A percentile compares a stretch with the other conserved stretches of the same genome.
Evolutionary conservation across 2,113 vertebrate genomes (phyloP).

Genomic region (Lycaon pictus): DNA sequence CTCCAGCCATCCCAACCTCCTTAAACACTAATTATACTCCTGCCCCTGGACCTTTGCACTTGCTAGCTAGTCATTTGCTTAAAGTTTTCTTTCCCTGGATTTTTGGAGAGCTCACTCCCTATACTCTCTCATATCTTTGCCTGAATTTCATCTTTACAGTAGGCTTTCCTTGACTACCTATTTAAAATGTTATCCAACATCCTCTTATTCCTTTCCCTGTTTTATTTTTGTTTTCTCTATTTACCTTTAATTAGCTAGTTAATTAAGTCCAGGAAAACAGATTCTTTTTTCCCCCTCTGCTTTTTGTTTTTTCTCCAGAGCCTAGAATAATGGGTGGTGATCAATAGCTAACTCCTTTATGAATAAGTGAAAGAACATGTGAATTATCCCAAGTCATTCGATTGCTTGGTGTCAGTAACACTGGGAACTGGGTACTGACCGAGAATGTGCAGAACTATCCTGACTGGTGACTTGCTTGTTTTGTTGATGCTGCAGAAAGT

Average conservation of each 20-base stretch:
- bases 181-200: not conserved
- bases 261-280: not conserved
- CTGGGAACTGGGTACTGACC: not conserved
- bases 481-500: not conserved
- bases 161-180: not conserved
- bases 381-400: not conserved
- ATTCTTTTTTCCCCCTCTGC: not conserved
- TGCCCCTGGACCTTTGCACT: not conserved
- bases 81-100: not conserved
- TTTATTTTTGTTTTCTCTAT: constrained; percentile 30
- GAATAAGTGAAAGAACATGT: not conserved
- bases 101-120: not conserved
- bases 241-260: not conserved
- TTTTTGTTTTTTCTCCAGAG: not conserved
- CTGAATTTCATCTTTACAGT: not conserved
- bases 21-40: not conserved
- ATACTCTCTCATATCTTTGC: constrained; percentile 8
- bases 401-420: not conserved
- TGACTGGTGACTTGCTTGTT: not conserved
- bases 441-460: not conserved
- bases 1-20: not conserved
- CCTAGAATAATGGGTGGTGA: not conserved
- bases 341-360: not conserved
- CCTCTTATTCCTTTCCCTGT: not conserved
- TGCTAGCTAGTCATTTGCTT: not conserved